Percentiles rank a stretch among this genome's conserved stretches.
phyloP scores from a whole-genome alignment of 2,113 vertebrate species.

The Galeopterus variegatus region DNA sequence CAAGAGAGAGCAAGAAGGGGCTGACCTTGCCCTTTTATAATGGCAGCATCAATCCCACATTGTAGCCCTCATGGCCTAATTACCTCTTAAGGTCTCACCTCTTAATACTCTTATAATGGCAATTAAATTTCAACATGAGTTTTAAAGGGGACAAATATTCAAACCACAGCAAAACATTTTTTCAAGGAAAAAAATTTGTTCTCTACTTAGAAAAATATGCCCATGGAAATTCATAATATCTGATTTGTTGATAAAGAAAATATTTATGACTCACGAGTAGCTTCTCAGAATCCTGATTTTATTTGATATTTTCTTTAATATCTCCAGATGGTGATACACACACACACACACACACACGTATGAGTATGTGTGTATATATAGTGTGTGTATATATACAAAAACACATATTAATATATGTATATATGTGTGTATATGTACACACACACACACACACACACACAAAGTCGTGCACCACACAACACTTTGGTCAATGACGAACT shows the following conservation, averaged over 20 bases:
- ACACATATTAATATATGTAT: neutral
- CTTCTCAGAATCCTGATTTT: neutral
- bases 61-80: neutral
- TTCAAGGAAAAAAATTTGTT: neutral
- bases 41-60: no score
- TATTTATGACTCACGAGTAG: neutral
- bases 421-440: neutral
- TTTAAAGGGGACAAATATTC: neutral
- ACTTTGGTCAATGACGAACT: no score
- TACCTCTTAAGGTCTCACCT: neutral
- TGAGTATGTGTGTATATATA: no score
- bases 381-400: no score
- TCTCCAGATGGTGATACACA: neutral
- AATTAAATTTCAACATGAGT: neutral
- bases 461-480: no score
- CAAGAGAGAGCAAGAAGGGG: neutral
- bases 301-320: slow-evolving; percentile 38
- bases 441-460: no score
- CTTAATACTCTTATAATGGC: neutral
- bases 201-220: neutral
- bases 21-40: neutral
- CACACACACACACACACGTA: neutral
- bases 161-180: neutral
- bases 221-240: neutral
- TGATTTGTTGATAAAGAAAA: neutral